Conservation (phyloP, 92 coral and sea anemone species). For the Porites divaricata region DNA sequence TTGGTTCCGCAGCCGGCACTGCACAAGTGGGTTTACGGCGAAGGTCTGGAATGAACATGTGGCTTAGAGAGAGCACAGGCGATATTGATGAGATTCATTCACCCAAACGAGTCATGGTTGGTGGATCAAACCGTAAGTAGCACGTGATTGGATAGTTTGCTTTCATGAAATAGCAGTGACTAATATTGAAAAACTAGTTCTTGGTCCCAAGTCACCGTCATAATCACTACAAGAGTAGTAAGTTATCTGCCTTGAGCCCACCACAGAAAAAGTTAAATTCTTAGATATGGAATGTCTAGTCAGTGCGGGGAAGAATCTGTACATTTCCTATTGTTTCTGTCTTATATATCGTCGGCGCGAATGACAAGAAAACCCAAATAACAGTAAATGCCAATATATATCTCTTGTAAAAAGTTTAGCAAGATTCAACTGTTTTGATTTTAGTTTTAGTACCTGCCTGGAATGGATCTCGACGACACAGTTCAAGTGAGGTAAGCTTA, state of each 20-base stretch:
- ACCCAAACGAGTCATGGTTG: neutral
- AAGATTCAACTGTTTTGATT: neutral
- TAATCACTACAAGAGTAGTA: too few species aligned
- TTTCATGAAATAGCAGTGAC: neutral
- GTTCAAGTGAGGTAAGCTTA: slow-evolving; percentile 10
- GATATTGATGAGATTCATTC: neutral
- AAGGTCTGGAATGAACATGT: neutral
- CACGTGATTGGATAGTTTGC: neutral
- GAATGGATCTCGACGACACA: neutral
- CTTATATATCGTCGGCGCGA: neutral
- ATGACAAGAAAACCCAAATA: neutral
- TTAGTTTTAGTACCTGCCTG: neutral
- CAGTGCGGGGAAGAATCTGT: too few species aligned
- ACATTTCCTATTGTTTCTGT: too few species aligned
- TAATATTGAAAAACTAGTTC: too few species aligned
- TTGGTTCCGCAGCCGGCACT: slow-evolving; percentile 18
- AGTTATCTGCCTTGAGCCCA: too few species aligned
- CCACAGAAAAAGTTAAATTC: too few species aligned
- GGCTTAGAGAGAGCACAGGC: neutral
- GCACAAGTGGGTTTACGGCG: neutral
- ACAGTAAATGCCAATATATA: neutral
- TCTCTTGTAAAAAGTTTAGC: neutral
- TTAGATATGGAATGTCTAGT: too few species aligned
- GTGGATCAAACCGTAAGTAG: neutral
- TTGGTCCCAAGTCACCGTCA: too few species aligned